These are phyloP conservation scores for Acipenser transmontanus DNA, from an alignment of 2,797 vertebrate species.

Conservation along the genomic window DNA sequence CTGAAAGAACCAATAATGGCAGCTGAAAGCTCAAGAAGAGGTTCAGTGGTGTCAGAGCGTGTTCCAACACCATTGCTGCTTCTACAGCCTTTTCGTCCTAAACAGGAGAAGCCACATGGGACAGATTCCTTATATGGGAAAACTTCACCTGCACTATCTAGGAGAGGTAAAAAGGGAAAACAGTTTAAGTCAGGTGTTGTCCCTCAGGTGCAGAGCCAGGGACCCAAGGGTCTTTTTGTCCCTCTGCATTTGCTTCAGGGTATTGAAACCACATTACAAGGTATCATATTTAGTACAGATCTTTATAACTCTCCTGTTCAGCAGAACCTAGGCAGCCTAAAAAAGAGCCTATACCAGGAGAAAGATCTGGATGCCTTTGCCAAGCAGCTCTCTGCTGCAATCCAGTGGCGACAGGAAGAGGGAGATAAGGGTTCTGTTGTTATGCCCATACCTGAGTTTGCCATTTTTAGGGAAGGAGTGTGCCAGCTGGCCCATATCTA, in stretches of 20 bases:
- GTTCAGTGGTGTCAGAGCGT: background rate
- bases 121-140: slow-evolving; percentile 7
- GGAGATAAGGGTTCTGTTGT: slow-evolving; percentile 8
- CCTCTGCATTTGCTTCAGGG: slow-evolving; percentile 31
- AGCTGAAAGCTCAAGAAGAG: too few relatives aligned
- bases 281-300: slow-evolving; percentile 55
- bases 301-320: slow-evolving; percentile 23
- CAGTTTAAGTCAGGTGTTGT: background rate
- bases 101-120: slow-evolving; percentile 15
- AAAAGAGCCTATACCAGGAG: slow-evolving; percentile 44
- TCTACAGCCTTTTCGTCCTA: slow-evolving; percentile 7
- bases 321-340: slow-evolving; percentile 18
- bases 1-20: background rate
- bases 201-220: background rate
- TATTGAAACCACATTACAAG: slow-evolving; percentile 23
- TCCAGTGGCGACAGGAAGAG: slow-evolving; percentile 29
- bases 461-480: slow-evolving; percentile 44
- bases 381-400: slow-evolving; percentile 38
- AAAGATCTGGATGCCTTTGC: slow-evolving; percentile 40
- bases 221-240: background rate
- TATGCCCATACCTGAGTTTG: slow-evolving; percentile 20
- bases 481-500: slow-evolving; percentile 62
- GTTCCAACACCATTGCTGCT: background rate
- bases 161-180: background rate
- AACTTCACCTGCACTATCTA: background rate